Evolutionary conservation across 2,888 invertebrate species (phyloP).

Genomic region (Melipona beecheii): DNA sequence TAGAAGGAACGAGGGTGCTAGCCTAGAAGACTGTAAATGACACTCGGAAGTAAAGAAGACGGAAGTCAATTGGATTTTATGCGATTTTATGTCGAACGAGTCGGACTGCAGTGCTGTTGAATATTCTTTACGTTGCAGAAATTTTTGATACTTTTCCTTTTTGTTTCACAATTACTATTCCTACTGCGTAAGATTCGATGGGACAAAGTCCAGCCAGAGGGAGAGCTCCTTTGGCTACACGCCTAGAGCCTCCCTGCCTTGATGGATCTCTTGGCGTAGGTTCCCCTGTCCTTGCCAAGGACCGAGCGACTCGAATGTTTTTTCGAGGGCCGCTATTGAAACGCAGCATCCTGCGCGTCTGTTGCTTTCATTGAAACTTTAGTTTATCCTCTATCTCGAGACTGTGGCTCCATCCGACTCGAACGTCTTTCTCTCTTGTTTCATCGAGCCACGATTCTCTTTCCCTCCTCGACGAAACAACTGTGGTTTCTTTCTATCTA

Average conservation of each 20-base stretch:
- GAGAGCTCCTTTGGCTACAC: constrained; percentile 11
- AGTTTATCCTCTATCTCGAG: background rate
- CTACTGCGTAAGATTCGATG: background rate
- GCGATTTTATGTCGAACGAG: too few species aligned
- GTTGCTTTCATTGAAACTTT: constrained; percentile 4
- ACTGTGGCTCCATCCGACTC: background rate
- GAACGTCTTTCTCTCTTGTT: background rate
- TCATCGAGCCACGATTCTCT: background rate
- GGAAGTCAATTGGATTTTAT: too few species aligned
- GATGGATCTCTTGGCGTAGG: constrained; percentile 41
- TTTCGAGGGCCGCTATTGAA: constrained; percentile 8
- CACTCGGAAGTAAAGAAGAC: too few species aligned
- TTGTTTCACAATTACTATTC: background rate
- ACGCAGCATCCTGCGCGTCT: background rate
- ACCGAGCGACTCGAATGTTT: constrained; percentile 12
- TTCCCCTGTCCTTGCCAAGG: constrained; percentile 43
- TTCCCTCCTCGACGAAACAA: background rate
- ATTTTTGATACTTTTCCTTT: background rate
- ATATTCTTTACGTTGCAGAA: too few species aligned
- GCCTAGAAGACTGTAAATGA: too few species aligned
- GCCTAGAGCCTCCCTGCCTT: constrained; percentile 32
- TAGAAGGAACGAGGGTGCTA: too few species aligned
- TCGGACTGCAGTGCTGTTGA: too few species aligned
- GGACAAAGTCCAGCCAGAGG: background rate
- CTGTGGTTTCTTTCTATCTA: too few species aligned